Evolutionary conservation across 2,113 vertebrate species (phyloP).

Genomic region (Callipepla squamata): DNA sequence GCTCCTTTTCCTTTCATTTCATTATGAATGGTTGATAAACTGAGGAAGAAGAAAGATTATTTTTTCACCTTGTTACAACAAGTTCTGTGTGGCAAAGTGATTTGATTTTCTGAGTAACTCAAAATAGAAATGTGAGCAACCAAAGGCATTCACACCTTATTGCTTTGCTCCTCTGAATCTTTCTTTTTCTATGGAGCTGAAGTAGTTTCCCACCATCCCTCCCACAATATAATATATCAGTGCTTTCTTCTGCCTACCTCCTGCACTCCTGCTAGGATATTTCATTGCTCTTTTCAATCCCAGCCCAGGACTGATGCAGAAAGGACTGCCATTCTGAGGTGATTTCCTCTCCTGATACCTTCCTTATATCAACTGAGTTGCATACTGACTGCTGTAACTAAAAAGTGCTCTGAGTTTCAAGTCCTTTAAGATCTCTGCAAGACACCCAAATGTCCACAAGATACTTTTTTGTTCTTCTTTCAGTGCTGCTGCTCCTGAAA

Average conservation of each 20-base stretch:
- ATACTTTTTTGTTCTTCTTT: neutral
- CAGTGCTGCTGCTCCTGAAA: neutral
- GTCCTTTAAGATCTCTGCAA: neutral
- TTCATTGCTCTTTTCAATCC: neutral
- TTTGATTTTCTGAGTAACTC: neutral
- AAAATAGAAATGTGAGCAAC: neutral
- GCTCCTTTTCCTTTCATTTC: neutral
- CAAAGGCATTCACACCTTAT: neutral
- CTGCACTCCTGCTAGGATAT: neutral
- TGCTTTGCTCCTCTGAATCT: neutral
- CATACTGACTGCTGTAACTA: neutral
- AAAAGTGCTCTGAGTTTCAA: neutral
- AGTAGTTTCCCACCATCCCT: neutral
- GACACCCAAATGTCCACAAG: neutral
- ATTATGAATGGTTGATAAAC: neutral
- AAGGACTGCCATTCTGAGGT: neutral
- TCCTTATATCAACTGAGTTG: neutral
- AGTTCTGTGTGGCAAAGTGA: neutral
- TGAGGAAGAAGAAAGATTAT: fast-evolving
- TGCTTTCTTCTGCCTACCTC: neutral
- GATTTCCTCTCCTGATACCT: neutral
- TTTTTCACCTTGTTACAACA: neutral
- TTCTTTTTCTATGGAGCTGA: neutral
- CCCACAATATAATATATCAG: neutral
- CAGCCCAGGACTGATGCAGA: neutral